phyloP scores from a whole-genome alignment of 1,140 invertebrate species.

The Amphibalanus amphitrite region DNA sequence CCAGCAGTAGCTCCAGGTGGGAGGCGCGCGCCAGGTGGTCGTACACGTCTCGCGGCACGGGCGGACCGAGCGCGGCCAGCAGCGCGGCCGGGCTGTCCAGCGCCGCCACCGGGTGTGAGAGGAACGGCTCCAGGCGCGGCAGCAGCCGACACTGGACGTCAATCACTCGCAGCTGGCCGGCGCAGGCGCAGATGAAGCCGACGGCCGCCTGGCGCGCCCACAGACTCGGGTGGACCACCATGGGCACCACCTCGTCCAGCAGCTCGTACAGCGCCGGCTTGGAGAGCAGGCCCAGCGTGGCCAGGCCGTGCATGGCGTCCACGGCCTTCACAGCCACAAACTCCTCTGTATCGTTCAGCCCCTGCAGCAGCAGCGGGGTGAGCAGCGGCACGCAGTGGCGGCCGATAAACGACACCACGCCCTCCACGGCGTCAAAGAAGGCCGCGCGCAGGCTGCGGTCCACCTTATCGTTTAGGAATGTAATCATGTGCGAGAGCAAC shows the following conservation, averaged over 20 bases:
- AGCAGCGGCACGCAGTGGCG: slow-evolving; percentile 81
- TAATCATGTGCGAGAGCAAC: slow-evolving; percentile 88
- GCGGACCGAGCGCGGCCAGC: slow-evolving; percentile 32
- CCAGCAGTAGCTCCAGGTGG: slow-evolving; percentile 52
- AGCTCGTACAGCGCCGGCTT: slow-evolving; percentile 71
- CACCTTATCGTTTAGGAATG: slow-evolving; percentile 91
- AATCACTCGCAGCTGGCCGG: slow-evolving; percentile 55
- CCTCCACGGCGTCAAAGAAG: slow-evolving; percentile 85
- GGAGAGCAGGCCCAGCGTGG: slow-evolving; percentile 68
- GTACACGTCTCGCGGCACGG: slow-evolving; percentile 53
- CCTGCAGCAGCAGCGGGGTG: slow-evolving; percentile 80
- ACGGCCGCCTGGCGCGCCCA: slow-evolving; percentile 64
- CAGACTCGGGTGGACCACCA: slow-evolving; percentile 53
- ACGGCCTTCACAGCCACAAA: slow-evolving; percentile 82
- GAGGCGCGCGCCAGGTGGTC: slow-evolving; percentile 54
- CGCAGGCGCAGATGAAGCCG: slow-evolving; percentile 61
- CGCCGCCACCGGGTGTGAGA: slow-evolving; percentile 46
- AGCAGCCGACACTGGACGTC: slow-evolving; percentile 84
- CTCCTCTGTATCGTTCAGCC: slow-evolving; percentile 82
- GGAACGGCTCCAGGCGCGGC: slow-evolving; percentile 55
- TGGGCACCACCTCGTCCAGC: slow-evolving; percentile 61
- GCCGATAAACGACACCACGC: slow-evolving; percentile 82
- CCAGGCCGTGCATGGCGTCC: slow-evolving; percentile 62
- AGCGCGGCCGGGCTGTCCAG: slow-evolving; percentile 12
- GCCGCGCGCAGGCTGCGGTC: slow-evolving; percentile 73